Evolutionary conservation across 2,113 vertebrate genomes (phyloP).

Genomic region (Scolopax mira): DNA sequence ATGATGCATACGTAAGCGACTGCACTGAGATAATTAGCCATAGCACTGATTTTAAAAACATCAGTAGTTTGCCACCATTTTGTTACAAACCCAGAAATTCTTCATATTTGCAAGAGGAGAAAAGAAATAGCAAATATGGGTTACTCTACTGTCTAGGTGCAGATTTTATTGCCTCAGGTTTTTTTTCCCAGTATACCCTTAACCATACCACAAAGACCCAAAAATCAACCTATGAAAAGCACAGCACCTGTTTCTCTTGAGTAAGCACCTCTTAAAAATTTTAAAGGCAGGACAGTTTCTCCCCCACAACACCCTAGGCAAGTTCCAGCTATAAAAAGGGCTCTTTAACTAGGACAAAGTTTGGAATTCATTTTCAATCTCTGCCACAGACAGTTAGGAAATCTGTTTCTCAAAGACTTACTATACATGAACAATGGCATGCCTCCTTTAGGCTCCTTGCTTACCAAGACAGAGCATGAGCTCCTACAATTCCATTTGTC

Average conservation of each 20-base stretch:
- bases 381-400: not conserved
- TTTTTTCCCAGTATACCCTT: not conserved
- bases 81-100: not conserved
- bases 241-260: not conserved
- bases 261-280: not conserved
- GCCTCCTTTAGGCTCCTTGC: not conserved
- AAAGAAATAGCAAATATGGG: not conserved
- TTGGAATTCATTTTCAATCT: not conserved
- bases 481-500: not conserved
- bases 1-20: slow-evolving; percentile 51
- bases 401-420: not conserved
- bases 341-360: not conserved
- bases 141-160: not conserved
- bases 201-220: fast-evolving
- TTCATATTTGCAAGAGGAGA: not conserved
- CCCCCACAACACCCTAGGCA: not conserved
- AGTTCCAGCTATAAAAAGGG: not conserved
- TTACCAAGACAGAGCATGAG: not conserved
- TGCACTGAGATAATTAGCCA: slow-evolving; percentile 61
- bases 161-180: not conserved
- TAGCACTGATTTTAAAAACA: slow-evolving; percentile 38
- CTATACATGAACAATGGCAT: not conserved
- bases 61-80: not conserved
- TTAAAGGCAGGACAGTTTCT: not conserved
- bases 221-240: not conserved